Evolutionary conservation across 2,888 invertebrate genomes (phyloP).

Genomic region (Agonopterix arenella): DNA sequence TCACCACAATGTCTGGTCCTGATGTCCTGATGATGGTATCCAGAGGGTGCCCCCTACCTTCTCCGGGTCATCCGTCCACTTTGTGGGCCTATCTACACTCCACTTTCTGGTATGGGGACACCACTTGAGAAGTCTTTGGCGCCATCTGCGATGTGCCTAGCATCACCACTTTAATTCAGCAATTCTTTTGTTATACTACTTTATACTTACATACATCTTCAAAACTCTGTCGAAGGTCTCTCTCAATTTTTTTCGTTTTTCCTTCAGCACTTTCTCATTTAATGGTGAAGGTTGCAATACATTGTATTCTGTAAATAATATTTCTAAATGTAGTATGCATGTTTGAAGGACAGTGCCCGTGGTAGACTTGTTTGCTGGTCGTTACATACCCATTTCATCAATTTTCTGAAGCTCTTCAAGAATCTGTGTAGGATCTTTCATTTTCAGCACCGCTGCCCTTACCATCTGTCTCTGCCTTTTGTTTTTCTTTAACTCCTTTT

Average conservation of each 20-base stretch:
- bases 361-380: too few relatives aligned
- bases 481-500: constrained; percentile 98
- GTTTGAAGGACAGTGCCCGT: too few relatives aligned
- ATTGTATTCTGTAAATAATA: constrained; percentile 86
- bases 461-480: constrained; percentile 98
- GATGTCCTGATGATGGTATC: too few relatives aligned
- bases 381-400: constrained; percentile 94
- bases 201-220: constrained; percentile 93
- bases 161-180: too few relatives aligned
- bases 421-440: constrained; percentile 97
- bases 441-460: constrained; percentile 96
- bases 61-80: too few relatives aligned
- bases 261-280: constrained; percentile 97
- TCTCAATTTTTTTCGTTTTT: constrained; percentile 95
- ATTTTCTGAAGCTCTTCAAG: constrained; percentile 97
- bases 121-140: too few relatives aligned
- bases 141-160: too few relatives aligned
- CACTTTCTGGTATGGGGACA: too few relatives aligned
- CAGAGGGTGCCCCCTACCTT: too few relatives aligned
- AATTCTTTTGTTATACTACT: background rate
- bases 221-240: constrained; percentile 97
- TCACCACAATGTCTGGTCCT: too few relatives aligned
- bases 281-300: constrained; percentile 95
- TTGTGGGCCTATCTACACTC: too few relatives aligned
- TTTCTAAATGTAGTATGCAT: background rate